Conservation (phyloP, 2,888 invertebrate species). For the Escarpia spicata region DNA sequence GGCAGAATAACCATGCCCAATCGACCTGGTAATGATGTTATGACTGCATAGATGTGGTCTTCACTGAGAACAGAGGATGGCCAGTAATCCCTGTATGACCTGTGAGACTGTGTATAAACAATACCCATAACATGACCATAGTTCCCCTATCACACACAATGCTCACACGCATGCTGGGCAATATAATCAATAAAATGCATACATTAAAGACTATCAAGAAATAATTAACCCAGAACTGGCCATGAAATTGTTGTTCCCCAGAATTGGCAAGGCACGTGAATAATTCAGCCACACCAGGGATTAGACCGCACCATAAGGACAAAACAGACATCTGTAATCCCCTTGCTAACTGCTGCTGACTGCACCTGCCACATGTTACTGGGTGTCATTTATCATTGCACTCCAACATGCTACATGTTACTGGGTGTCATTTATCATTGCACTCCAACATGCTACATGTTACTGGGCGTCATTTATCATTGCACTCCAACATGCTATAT, state of each 20-base stretch:
- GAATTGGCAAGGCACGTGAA: background rate
- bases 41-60: background rate
- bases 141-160: background rate
- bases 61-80: background rate
- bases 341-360: background rate
- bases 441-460: too few species aligned
- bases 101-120: background rate
- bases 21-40: background rate
- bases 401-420: too few species aligned
- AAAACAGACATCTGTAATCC: background rate
- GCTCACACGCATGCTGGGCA: background rate
- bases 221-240: slow-evolving; percentile 1
- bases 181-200: background rate
- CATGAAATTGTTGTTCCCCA: background rate
- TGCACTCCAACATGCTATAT: too few species aligned
- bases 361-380: background rate
- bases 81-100: background rate
- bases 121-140: background rate
- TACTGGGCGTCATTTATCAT: too few species aligned
- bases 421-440: too few species aligned
- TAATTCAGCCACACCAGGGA: background rate
- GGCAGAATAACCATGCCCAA: background rate
- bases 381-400: too few species aligned
- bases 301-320: background rate
- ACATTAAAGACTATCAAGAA: slow-evolving; percentile 1